Base-by-base conservation (phyloP, 2,113 vertebrate species). In the Cinclus cinclus region DNA sequence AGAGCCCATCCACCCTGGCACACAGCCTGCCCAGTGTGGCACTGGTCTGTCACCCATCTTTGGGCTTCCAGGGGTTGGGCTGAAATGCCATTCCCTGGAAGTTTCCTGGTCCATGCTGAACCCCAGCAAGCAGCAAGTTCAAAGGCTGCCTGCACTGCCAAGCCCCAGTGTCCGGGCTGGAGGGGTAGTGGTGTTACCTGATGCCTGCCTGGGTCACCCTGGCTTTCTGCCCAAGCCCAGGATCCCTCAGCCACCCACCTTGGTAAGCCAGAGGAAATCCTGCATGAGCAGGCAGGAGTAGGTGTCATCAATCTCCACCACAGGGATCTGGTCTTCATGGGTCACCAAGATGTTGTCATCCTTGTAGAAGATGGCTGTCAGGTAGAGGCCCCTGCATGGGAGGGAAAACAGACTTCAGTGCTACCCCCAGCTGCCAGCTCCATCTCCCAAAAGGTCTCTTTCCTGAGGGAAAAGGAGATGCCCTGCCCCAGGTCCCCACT, bases 191-290 rank as follows among this genome's bases (percentile, higher is more conserved):
- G 18, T 4, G 8, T 31, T 31, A 15, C 49, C 20, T 11, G 25
- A 37, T 49, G n/a, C 25, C 44, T 4, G 1, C 58, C 33, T 24
- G 50, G 63, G 59, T 56, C 35, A 53, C 21, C 11, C 8, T 49
- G 71, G 87, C 49, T 23, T 35, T 76, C 58, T 71, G 65, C 33
- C 49, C 42, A 27, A 59, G 50, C 25, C 31, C 62, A 28, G 17
- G 15, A 21, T 47, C 39, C 28, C 30, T 30, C 2, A 1, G 50
- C 21, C 35, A n/a, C 81, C 55, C 84, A 99, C 99, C 98, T 99
- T 99, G 20, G 98, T 98, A 92, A 99, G 99, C 99, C 99, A 99
- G 41, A 99, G 98, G 93, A 99, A 99, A 93, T 99, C 99, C 94
- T 99, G 99, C 97, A 98, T 98, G 24, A 99, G 98, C 31, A 98